Conservation (phyloP, 2,888 invertebrate genomes). For the Xestia ashworthii region DNA sequence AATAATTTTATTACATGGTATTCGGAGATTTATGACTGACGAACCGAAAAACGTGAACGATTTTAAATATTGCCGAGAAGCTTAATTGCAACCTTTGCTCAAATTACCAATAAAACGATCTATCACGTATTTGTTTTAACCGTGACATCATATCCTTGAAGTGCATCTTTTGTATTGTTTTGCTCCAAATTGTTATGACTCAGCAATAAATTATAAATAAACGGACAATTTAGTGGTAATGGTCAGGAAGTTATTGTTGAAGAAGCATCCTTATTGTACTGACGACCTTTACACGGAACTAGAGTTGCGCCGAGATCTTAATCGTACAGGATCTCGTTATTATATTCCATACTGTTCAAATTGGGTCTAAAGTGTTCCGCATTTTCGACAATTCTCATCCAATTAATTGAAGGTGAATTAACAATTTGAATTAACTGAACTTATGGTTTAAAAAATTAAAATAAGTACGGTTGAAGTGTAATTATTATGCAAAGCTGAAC, state of each 20-base stretch:
- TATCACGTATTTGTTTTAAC: constrained; percentile 62
- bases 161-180: constrained; percentile 56
- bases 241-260: constrained; percentile 69
- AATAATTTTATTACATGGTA: constrained; percentile 29
- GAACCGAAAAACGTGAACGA: constrained; percentile 56
- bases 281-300: constrained; percentile 82
- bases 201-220: constrained; percentile 59
- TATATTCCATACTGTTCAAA: constrained; percentile 54
- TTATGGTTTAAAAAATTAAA: not conserved
- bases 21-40: constrained; percentile 36
- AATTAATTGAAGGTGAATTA: constrained; percentile 43
- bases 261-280: constrained; percentile 79
- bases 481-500: not conserved
- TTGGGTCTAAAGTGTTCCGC: constrained; percentile 58
- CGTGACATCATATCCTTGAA: constrained; percentile 66
- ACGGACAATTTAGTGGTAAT: constrained; percentile 56
- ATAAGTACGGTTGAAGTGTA: not conserved
- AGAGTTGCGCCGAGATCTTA: constrained; percentile 73
- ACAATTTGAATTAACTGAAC: constrained; percentile 1
- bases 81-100: constrained; percentile 57
- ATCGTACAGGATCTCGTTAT: constrained; percentile 73
- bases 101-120: constrained; percentile 62
- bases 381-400: constrained; percentile 43
- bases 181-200: constrained; percentile 65
- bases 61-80: constrained; percentile 55